Evolutionary conservation across 2,797 vertebrate species (phyloP).

Genomic region (Lycodopsis pacificus): DNA sequence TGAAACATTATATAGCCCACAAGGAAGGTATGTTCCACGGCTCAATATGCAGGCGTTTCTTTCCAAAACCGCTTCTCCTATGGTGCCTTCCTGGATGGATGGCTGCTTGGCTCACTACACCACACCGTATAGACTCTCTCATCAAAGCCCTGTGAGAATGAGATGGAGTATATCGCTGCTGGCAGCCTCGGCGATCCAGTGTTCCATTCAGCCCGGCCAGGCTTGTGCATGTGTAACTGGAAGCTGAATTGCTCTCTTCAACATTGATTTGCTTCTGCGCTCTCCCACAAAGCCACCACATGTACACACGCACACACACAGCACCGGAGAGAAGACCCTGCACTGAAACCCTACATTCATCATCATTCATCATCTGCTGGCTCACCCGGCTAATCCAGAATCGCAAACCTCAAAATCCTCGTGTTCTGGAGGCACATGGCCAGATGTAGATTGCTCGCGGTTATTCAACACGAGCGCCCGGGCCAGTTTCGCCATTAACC

Average conservation of each 20-base stretch:
- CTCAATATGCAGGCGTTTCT: constrained; percentile 66
- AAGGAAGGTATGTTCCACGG: constrained; percentile 74
- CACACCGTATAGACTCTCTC: constrained; percentile 61
- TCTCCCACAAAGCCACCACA: constrained; percentile 72
- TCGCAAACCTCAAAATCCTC: constrained; percentile 73
- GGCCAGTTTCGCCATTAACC: constrained; percentile 56
- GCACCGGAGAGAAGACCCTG: constrained; percentile 55
- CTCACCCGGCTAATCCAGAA: constrained; percentile 69
- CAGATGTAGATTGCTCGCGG: constrained; percentile 61
- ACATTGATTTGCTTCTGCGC: constrained; percentile 70
- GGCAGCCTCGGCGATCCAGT: constrained; percentile 58
- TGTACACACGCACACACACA: constrained; percentile 44
- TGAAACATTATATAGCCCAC: constrained; percentile 71
- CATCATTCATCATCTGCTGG: constrained; percentile 80
- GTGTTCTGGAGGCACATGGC: constrained; percentile 66
- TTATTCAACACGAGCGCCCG: constrained; percentile 57
- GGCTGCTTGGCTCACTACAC: constrained; percentile 47
- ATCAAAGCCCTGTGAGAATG: constrained; percentile 66
- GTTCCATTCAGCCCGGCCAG: constrained; percentile 71
- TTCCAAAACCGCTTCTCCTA: constrained; percentile 76
- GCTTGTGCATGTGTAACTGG: constrained; percentile 68
- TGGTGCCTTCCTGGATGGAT: constrained; percentile 66
- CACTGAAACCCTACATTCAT: constrained; percentile 69
- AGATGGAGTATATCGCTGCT: constrained; percentile 64
- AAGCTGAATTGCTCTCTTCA: constrained; percentile 73